Evolutionary conservation across 2,888 invertebrate genomes (phyloP), one percentile per base, ranked within the genome.

Genomic region (Empis stercorea): DNA sequence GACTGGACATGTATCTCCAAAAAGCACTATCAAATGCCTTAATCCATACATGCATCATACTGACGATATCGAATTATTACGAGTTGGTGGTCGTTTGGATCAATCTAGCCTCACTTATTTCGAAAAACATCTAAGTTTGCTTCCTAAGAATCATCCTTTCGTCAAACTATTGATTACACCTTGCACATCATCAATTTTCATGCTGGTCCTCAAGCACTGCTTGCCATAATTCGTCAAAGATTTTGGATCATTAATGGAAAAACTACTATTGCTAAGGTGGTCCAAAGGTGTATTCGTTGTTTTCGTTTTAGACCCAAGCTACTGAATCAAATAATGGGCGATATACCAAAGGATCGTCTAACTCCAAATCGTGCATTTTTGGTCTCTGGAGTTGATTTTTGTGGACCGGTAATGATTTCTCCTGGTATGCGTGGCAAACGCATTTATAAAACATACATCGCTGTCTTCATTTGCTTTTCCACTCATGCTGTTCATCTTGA

Each of bases 321-420:
- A 20, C 14, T 46, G 14, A 9, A 15, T 30, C 44, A 48, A 40
- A 47, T 54, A 3, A 60, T 61, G 59, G 46, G 42, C 4, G 30
- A 49, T 20, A 14, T 46, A 14, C 45, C 46, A 10, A 10, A 3
- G 1, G 34, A 40, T 15, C 23, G 48, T 20, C 20, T 52, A 20
- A 41, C 37, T n/a, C 17, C 14, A 7, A 11, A 27, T 30, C 36
- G 34, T 27, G 51, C 52, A 15, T 54, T 55, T 41, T 11, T 30
- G 2, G 37, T 32, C 13, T 41, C 45, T 7, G 52, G 52, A 4
- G 47, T 52, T 1, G 54, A 56, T 44, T 54, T 50, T 32, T 52
- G 44, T n/a, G 53, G 54, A 16, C 54, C 52, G 1, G 23, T 52
- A 14, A 30, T 17, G 11, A 47, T 52, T 5, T 54, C 51, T 34